A percentile compares a stretch with the other conserved stretches of the same genome.
Evolutionary conservation across 1,140 invertebrate genomes (phyloP).

Genomic region (Muscidifurax raptorellus): DNA sequence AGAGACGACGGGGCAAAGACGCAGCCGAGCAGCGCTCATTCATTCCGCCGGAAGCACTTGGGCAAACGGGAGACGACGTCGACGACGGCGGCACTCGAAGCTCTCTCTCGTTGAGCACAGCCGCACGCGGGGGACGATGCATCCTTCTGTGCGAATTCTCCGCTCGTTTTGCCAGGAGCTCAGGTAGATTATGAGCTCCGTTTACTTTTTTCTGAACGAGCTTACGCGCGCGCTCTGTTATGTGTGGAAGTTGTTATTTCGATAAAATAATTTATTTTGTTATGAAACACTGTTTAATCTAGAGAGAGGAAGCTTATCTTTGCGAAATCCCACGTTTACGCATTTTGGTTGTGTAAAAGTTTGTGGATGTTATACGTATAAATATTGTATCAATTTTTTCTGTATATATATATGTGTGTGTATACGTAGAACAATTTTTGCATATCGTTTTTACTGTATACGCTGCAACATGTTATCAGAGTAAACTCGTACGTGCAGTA

Average conservation of each 20-base stretch:
- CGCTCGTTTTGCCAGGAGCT: background rate
- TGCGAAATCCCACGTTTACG: background rate
- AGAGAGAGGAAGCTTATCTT: too few relatives aligned
- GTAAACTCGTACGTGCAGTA: background rate
- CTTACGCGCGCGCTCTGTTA: too few relatives aligned
- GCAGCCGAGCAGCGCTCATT: constrained; percentile 61
- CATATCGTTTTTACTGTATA: too few relatives aligned
- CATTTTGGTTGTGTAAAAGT: background rate
- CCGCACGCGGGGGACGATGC: constrained; percentile 16
- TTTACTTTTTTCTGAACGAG: background rate
- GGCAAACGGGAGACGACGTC: constrained; percentile 62
- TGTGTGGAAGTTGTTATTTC: too few relatives aligned
- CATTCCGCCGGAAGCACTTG: constrained; percentile 69
- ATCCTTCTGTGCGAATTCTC: background rate
- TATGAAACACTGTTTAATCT: too few relatives aligned
- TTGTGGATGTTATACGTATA: too few relatives aligned
- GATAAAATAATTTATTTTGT: too few relatives aligned
- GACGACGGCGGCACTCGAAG: constrained; percentile 57
- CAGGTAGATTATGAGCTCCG: background rate
- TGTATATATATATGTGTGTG: too few relatives aligned
- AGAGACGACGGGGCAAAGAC: constrained; percentile 45
- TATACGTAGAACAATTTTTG: too few relatives aligned
- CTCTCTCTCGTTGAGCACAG: background rate
- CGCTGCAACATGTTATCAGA: background rate
- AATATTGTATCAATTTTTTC: too few relatives aligned